Evolutionary conservation across 2,888 invertebrate species (phyloP).

Genomic region (Axea sp.): DNA sequence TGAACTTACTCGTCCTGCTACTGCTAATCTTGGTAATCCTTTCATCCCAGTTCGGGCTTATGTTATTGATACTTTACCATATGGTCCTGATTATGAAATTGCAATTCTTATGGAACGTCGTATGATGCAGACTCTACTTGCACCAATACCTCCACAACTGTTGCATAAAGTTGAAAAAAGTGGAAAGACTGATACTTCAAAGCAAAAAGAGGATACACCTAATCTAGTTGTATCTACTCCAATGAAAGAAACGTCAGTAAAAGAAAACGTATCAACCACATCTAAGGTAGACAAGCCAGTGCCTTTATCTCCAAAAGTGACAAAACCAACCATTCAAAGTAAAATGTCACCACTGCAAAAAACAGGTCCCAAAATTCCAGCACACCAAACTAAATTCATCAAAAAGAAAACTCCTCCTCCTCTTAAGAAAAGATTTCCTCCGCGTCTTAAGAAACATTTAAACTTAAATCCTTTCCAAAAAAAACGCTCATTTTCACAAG

Average conservation of each 20-base stretch:
- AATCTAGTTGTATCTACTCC: background rate
- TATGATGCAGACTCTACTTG: conserved; percentile 68
- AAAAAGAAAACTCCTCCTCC: conserved; percentile 3
- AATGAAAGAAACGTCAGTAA: background rate
- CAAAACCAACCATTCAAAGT: conserved; percentile 1
- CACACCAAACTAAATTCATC: background rate
- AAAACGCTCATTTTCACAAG: conserved; percentile 47
- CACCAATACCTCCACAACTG: conserved; percentile 53
- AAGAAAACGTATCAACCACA: background rate
- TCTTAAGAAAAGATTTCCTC: conserved; percentile 3
- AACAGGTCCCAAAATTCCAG: background rate
- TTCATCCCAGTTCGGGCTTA: conserved; percentile 75
- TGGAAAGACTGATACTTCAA: conserved; percentile 15
- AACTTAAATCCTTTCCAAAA: conserved; percentile 39
- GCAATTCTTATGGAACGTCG: conserved; percentile 76
- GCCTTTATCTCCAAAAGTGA: background rate
- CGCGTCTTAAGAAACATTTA: conserved; percentile 23
- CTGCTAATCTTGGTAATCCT: conserved; percentile 70
- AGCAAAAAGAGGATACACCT: conserved; percentile 15
- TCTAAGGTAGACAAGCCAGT: background rate
- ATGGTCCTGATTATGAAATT: conserved; percentile 74
- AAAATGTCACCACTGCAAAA: background rate
- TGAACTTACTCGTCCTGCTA: conserved; percentile 74
- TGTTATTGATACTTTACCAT: conserved; percentile 75
- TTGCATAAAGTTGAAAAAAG: conserved; percentile 48